Conservation (phyloP, 1,140 invertebrate species). For the Vanessa atalanta region DNA sequence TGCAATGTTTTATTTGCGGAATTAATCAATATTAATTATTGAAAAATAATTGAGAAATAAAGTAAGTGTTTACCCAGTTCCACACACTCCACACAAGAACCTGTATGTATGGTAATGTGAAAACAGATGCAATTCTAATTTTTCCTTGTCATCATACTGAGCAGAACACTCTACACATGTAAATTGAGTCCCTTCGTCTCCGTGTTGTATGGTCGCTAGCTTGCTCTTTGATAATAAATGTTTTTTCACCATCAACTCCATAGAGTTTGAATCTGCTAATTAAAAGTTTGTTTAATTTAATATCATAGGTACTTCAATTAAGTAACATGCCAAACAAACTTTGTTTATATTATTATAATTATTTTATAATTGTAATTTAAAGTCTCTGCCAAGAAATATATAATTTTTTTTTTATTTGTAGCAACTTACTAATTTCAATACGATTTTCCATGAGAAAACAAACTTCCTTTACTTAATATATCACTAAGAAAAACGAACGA, state of each 20-base stretch:
- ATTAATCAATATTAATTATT: no score
- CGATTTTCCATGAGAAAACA: conserved; percentile 33
- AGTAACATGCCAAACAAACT: neutral
- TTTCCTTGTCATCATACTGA: conserved; percentile 82
- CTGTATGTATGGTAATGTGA: conserved; percentile 88
- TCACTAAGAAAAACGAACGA: conserved; percentile 25
- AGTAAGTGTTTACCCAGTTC: conserved; percentile 65
- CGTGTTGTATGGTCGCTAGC: conserved; percentile 54
- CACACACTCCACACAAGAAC: conserved; percentile 83
- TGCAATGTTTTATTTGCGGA: no score
- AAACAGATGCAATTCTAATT: conserved; percentile 87
- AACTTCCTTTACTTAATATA: conserved; percentile 10
- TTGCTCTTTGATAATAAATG: conserved; percentile 54
- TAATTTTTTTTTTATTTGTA: neutral
- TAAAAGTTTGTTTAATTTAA: neutral
- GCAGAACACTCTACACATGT: conserved; percentile 63
- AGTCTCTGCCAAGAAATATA: neutral
- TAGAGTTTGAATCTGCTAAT: conserved; percentile 21
- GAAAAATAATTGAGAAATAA: neutral
- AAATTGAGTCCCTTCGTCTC: conserved; percentile 45
- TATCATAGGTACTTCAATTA: neutral
- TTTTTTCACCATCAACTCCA: conserved; percentile 46
- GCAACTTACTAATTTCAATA: conserved; percentile 22
- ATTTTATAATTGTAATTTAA: neutral
- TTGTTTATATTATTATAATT: neutral